Conservation (phyloP, 1,140 invertebrate genomes). For the Drosophila parabipectinata region DNA sequence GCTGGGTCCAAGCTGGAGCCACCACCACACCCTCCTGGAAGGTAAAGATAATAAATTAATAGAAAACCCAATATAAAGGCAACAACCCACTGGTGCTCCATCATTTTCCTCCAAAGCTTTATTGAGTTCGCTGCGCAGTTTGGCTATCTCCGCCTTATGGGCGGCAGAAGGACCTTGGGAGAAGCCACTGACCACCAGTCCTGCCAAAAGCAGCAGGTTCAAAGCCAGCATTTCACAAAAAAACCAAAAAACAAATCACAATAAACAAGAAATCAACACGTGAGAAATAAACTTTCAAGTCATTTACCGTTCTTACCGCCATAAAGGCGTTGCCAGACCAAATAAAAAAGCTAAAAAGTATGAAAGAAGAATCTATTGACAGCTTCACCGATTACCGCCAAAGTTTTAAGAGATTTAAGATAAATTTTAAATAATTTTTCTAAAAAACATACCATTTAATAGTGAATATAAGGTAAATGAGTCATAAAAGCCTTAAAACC, state of each 20-base stretch:
- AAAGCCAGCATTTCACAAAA: constrained; percentile 1
- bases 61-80: neutral
- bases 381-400: neutral
- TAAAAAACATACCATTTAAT: neutral
- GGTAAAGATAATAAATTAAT: neutral
- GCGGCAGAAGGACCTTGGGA: neutral
- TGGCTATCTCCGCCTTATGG: constrained; percentile 57
- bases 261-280: constrained; percentile 12
- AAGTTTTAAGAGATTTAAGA: too few species aligned
- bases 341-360: neutral
- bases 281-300: constrained; percentile 10
- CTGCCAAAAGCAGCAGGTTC: constrained; percentile 16
- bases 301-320: constrained; percentile 35
- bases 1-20: constrained; percentile 64
- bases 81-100: constrained; percentile 13
- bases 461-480: too few species aligned
- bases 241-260: constrained; percentile 5
- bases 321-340: constrained; percentile 4
- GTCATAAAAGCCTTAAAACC: too few species aligned
- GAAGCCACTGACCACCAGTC: constrained; percentile 4
- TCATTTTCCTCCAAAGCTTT: constrained; percentile 51
- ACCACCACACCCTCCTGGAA: constrained; percentile 57
- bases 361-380: neutral
- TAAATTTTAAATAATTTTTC: neutral
- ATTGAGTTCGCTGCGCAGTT: constrained; percentile 59